phyloP scores from a whole-genome alignment of 2,888 invertebrate genomes.

The Ophion ellenae region DNA sequence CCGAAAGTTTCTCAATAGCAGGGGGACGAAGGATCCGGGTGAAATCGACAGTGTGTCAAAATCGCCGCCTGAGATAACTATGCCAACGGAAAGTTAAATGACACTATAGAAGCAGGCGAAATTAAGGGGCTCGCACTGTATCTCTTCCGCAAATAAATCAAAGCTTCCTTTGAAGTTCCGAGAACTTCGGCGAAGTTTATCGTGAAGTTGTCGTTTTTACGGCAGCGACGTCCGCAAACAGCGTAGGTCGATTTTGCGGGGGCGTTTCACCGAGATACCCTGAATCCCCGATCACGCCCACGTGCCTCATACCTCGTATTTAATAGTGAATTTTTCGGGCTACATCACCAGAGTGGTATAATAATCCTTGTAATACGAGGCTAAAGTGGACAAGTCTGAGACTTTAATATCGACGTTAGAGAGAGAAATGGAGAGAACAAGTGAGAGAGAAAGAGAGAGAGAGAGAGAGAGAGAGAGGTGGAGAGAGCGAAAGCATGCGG shows the following conservation, averaged over 20 bases:
- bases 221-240: constrained; percentile 12
- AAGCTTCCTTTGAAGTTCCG: neutral
- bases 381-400: constrained; percentile 29
- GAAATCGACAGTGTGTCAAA: no score
- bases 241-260: constrained; percentile 43
- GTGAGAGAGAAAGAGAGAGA: neutral
- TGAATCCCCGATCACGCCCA: constrained; percentile 48
- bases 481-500: neutral
- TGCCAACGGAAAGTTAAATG: neutral
- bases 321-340: constrained; percentile 34
- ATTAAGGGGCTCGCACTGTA: neutral
- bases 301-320: constrained; percentile 39
- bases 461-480: neutral
- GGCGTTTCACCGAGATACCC: constrained; percentile 49
- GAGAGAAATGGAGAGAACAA: neutral
- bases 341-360: constrained; percentile 23
- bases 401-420: constrained; percentile 6
- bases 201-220: constrained; percentile 15
- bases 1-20: no score
- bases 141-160: neutral
- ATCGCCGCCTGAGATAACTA: no score
- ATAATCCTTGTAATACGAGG: constrained; percentile 39
- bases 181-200: constrained; percentile 17
- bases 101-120: neutral
- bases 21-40: no score